These are phyloP conservation scores for Electrona antarctica DNA, from an alignment of 2,113 vertebrate species.

Conservation along the genomic window DNA sequence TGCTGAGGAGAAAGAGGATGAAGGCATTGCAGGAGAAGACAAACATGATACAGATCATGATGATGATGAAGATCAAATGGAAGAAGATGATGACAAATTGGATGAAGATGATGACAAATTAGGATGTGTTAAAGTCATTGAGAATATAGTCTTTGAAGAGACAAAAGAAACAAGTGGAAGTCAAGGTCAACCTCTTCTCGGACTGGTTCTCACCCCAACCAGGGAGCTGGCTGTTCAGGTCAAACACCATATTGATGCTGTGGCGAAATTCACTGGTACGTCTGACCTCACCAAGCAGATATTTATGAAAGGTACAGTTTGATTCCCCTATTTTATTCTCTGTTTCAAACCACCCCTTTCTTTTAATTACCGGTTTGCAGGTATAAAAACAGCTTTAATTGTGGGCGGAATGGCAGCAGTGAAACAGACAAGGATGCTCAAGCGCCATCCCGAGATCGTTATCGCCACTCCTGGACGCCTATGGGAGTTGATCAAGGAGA, in stretches of 20 bases:
- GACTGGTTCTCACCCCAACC: constrained; percentile 92
- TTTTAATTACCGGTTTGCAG: constrained; percentile 67
- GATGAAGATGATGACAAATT: constrained; percentile 33
- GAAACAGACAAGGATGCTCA: constrained; percentile 91
- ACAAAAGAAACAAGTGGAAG: not conserved
- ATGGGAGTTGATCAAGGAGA: constrained; percentile 93
- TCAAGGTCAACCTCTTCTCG: constrained; percentile 83
- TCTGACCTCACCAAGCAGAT: not conserved
- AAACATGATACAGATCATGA: constrained; percentile 14
- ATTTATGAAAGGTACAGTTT: not conserved
- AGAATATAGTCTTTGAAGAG: constrained; percentile 51
- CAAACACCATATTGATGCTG: constrained; percentile 93
- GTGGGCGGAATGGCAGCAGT: constrained; percentile 94
- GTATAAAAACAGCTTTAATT: constrained; percentile 88
- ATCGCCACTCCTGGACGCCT: constrained; percentile 94
- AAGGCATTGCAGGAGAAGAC: constrained; percentile 12
- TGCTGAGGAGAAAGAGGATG: constrained; percentile 18
- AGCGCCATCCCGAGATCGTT: constrained; percentile 88
- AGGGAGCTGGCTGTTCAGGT: constrained; percentile 96
- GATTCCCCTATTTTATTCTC: too few relatives aligned
- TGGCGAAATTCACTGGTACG: constrained; percentile 89
- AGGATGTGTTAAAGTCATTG: constrained; percentile 63
- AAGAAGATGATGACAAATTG: not conserved
- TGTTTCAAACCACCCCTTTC: not conserved
- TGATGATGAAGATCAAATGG: constrained; percentile 39